A percentile compares a stretch with the other conserved stretches of the same genome.
Conservation (phyloP, 2,113 vertebrate species). For the Merops nubicus region DNA sequence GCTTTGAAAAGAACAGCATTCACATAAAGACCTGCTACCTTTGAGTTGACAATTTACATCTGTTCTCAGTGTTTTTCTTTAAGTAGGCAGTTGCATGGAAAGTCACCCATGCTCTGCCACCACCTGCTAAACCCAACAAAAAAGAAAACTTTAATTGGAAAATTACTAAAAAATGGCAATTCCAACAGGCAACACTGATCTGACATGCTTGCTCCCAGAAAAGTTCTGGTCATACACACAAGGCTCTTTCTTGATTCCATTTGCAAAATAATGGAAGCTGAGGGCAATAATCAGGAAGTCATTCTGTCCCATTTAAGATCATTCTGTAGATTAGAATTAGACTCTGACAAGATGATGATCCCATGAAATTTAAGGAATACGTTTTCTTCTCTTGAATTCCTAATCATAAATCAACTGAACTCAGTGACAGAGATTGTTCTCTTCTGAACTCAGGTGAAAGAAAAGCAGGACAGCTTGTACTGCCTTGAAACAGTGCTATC, state of each 20-base stretch:
- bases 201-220: neutral
- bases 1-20: neutral
- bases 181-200: neutral
- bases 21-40: neutral
- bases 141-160: neutral
- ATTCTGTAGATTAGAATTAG: conserved; percentile 23
- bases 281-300: neutral
- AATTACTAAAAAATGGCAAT: neutral
- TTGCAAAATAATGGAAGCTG: conserved; percentile 16
- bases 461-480: neutral
- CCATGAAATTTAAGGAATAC: neutral
- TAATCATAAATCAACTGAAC: conserved; percentile 29
- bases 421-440: neutral
- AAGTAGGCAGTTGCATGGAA: neutral
- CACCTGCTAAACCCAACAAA: neutral
- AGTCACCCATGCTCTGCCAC: neutral
- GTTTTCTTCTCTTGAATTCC: conserved; percentile 42
- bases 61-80: neutral
- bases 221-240: neutral
- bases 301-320: neutral
- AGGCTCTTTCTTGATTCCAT: neutral
- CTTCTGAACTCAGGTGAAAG: neutral
- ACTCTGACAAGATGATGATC: neutral
- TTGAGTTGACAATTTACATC: neutral
- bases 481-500: neutral